phyloP scores from a whole-genome alignment of 2,113 vertebrate species.

The Austrofundulus limnaeus region DNA sequence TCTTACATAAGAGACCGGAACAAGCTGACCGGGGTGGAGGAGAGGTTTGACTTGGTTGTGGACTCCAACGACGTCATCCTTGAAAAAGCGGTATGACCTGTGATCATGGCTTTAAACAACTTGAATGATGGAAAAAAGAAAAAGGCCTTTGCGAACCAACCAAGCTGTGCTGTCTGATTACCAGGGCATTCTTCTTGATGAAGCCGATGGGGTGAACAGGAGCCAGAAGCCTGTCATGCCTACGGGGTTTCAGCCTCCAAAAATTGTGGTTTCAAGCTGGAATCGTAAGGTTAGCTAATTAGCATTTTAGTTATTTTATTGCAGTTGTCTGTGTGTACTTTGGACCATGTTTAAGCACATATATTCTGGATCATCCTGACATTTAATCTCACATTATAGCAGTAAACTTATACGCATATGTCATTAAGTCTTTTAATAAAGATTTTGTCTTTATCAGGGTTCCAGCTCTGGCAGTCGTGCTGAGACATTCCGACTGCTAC shows the following conservation, averaged over 20 bases:
- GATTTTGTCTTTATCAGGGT: conserved; percentile 68
- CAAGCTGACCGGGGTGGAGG: conserved; percentile 88
- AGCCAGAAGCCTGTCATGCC: conserved; percentile 92
- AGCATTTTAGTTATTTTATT: conserved; percentile 8
- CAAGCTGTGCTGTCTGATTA: conserved; percentile 29
- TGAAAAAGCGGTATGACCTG: conserved; percentile 89
- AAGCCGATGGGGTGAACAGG: conserved; percentile 90
- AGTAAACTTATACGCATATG: not conserved
- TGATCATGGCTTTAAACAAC: not conserved
- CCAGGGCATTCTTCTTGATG: conserved; percentile 93
- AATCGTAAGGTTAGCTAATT: conserved; percentile 89
- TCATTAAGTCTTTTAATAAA: conserved; percentile 8
- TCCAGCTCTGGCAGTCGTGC: conserved; percentile 75
- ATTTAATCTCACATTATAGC: not conserved
- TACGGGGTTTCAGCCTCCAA: conserved; percentile 87
- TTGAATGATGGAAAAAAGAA: not conserved
- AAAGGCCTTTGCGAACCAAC: conserved; percentile 15
- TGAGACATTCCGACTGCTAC: conserved; percentile 90
- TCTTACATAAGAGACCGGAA: conserved; percentile 82
- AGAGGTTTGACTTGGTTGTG: conserved; percentile 91
- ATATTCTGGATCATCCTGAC: conserved; percentile 10
- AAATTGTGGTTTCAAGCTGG: conserved; percentile 95
- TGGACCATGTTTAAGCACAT: conserved; percentile 13
- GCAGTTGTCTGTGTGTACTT: conserved; percentile 15
- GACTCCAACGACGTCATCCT: conserved; percentile 93